phyloP scores from a whole-genome alignment of 2,888 invertebrate species.

The Watsonalla binaria region DNA sequence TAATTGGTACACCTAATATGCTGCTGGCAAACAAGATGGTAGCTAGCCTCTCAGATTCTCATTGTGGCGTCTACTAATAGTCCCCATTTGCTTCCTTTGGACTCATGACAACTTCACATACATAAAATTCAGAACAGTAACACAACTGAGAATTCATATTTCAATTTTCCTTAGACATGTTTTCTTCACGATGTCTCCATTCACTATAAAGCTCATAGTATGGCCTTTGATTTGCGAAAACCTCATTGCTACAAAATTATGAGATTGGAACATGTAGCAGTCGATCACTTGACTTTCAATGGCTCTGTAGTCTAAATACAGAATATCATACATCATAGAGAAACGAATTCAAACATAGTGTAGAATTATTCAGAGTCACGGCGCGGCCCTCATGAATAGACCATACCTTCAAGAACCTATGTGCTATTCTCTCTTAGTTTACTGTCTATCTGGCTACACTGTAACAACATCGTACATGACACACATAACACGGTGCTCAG shows the following conservation, averaged over 20 bases:
- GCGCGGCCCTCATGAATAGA: no score
- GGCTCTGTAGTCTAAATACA: no score
- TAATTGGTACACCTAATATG: slow-evolving; percentile 40
- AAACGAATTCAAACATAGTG: no score
- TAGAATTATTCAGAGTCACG: no score
- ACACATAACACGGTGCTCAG: slow-evolving; percentile 37
- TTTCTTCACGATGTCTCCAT: no score
- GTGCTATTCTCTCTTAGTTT: not conserved
- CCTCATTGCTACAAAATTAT: no score
- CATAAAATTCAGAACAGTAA: slow-evolving; percentile 1
- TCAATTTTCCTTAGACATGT: no score
- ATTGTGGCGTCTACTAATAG: slow-evolving; percentile 58
- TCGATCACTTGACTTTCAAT: no score
- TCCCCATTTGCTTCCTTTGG: slow-evolving; percentile 54
- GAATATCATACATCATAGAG: no score
- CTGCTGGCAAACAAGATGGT: slow-evolving; percentile 26
- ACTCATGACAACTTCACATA: slow-evolving; percentile 47
- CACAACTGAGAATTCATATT: not conserved
- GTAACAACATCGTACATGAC: slow-evolving; percentile 16
- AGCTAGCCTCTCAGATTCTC: slow-evolving; percentile 33
- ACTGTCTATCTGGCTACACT: not conserved
- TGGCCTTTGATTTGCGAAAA: no score
- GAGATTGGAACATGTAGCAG: no score
- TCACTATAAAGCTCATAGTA: not conserved
- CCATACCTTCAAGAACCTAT: no score